Evolutionary conservation across 2,888 invertebrate species (phyloP).

Genomic region (Drosophila pseudotalamancana): DNA sequence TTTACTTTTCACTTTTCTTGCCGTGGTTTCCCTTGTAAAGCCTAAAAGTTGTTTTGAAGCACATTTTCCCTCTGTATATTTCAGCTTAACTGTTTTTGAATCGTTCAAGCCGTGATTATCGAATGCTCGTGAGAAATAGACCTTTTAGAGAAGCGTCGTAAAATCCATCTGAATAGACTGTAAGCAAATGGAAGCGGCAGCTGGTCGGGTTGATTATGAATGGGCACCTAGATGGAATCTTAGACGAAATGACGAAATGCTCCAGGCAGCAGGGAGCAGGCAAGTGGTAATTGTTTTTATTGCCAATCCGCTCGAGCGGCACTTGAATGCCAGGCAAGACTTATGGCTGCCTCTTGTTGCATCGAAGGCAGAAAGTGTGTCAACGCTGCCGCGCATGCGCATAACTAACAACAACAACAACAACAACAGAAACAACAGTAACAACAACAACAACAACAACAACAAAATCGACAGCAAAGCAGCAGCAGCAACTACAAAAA

Average conservation of each 20-base stretch:
- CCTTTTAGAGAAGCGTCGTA: neutral
- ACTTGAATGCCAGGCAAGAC: conserved; percentile 50
- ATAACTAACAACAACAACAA: conserved; percentile 38
- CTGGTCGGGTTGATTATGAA: conserved; percentile 31
- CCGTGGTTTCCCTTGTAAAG: neutral
- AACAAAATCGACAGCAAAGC: conserved; percentile 7
- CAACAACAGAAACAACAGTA: conserved; percentile 5
- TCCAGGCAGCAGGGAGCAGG: conserved; percentile 39
- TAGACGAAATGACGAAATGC: conserved; percentile 73
- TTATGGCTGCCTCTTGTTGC: conserved; percentile 41
- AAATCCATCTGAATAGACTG: conserved; percentile 2
- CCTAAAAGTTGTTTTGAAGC: neutral
- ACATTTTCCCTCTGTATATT: neutral
- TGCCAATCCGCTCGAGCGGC: conserved; percentile 63
- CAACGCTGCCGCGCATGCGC: conserved; percentile 74
- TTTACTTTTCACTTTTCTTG: neutral
- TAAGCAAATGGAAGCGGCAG: conserved; percentile 12
- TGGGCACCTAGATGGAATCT: conserved; percentile 45
- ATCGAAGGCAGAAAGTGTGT: conserved; percentile 69
- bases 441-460: conserved; percentile 17
- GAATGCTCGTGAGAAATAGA: neutral
- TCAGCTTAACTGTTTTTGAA: neutral
- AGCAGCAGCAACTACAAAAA: conserved; percentile 16
- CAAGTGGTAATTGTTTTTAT: conserved; percentile 77
- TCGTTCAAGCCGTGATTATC: neutral